A percentile compares a stretch with the other conserved stretches of the same genome.
These are phyloP conservation scores for Ariolimax columbianus DNA, from an alignment of 2,888 invertebrate species.

Conservation along the genomic window DNA sequence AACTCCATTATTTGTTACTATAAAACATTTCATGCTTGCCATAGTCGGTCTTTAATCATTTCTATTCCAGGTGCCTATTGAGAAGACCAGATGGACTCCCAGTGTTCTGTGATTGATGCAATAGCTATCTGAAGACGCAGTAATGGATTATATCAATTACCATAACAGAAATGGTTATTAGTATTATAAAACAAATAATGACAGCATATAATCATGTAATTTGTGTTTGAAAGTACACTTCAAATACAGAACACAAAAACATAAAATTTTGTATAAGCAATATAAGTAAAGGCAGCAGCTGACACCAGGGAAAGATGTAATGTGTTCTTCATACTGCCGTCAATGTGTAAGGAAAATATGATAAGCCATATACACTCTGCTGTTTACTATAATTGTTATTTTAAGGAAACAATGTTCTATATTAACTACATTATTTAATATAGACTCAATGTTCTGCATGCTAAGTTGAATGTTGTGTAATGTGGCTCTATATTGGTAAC, in stretches of 20 bases:
- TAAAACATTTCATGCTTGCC: background rate
- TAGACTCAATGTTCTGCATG: too few relatives aligned
- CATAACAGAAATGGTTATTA: background rate
- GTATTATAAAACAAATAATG: background rate
- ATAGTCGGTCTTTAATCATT: background rate
- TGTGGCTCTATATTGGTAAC: too few relatives aligned
- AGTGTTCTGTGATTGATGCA: background rate
- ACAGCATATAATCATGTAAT: background rate
- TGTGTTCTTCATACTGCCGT: too few relatives aligned
- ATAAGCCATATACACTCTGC: too few relatives aligned
- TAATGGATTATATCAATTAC: background rate
- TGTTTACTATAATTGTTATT: too few relatives aligned
- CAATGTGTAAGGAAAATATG: too few relatives aligned
- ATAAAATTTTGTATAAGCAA: background rate
- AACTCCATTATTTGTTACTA: too few relatives aligned
- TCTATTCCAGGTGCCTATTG: conserved; percentile 7
- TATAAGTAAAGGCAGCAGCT: background rate
- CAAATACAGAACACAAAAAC: background rate
- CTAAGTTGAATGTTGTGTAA: too few relatives aligned
- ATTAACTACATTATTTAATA: too few relatives aligned
- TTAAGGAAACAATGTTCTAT: too few relatives aligned
- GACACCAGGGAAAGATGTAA: background rate
- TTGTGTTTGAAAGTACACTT: background rate
- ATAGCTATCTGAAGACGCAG: background rate
- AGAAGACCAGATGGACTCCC: background rate